Percentiles rank a stretch among this genome's conserved stretches.
Evolutionary conservation across 1,140 invertebrate genomes (phyloP).

Genomic region (Monochamus saltuarius): DNA sequence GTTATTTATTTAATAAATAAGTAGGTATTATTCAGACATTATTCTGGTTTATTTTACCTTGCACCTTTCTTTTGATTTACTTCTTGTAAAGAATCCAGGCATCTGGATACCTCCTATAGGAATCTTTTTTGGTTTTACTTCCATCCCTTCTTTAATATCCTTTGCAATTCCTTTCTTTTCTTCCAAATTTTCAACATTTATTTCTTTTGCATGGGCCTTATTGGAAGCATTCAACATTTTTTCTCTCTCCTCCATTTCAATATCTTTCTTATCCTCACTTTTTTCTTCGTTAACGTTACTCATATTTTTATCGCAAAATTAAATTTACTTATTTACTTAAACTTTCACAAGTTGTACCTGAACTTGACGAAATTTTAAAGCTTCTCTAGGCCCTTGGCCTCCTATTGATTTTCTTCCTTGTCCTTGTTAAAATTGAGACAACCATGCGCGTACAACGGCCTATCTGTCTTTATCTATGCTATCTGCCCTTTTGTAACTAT

Average conservation of each 20-base stretch:
- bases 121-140: conserved; percentile 76
- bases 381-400: neutral
- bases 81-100: conserved; percentile 76
- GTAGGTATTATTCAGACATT: too few species aligned
- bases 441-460: too few species aligned
- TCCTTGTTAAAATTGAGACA: too few species aligned
- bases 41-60: conserved; percentile 50
- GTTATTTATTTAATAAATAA: too few species aligned
- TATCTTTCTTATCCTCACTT: conserved; percentile 69
- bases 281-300: conserved; percentile 48
- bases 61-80: conserved; percentile 70
- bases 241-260: conserved; percentile 70
- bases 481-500: too few species aligned
- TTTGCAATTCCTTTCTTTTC: conserved; percentile 58
- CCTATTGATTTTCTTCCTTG: neutral
- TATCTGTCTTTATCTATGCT: too few species aligned
- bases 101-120: conserved; percentile 81
- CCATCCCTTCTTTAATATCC: conserved; percentile 65
- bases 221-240: conserved; percentile 69
- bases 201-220: conserved; percentile 50
- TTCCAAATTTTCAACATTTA: conserved; percentile 55
- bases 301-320: neutral
- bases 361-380: neutral
- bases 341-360: neutral
- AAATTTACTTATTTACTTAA: neutral